These are phyloP conservation scores for Tetrapedia diversipes DNA, from an alignment of 2,888 invertebrate genomes.

Conservation along the genomic window DNA sequence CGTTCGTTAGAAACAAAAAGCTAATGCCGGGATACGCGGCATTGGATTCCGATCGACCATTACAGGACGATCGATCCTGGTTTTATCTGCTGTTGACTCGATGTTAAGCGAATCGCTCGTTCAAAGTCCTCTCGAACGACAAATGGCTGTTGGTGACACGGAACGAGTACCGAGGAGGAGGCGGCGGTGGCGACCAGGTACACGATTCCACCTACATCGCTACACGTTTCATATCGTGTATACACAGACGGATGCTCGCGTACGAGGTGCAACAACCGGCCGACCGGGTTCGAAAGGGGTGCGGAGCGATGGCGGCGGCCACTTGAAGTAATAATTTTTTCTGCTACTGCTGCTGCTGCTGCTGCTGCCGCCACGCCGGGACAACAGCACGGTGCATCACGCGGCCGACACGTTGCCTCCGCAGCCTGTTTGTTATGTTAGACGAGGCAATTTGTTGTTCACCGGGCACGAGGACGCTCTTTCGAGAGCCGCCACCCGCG, in stretches of 20 bases:
- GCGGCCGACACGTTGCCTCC: constrained; percentile 60
- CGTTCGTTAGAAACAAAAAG: constrained; percentile 68
- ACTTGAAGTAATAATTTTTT: constrained; percentile 74
- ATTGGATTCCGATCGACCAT: constrained; percentile 69
- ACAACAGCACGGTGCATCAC: constrained; percentile 63
- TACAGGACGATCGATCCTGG: constrained; percentile 68
- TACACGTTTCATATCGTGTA: constrained; percentile 23
- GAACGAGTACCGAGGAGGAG: constrained; percentile 38
- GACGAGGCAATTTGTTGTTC: constrained; percentile 75
- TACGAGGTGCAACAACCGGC: too few relatives aligned
- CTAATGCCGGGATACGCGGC: constrained; percentile 67
- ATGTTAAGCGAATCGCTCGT: constrained; percentile 70
- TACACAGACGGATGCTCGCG: too few relatives aligned
- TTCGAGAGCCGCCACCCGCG: constrained; percentile 11
- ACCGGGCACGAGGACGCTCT: constrained; percentile 32
- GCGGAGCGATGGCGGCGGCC: constrained; percentile 36
- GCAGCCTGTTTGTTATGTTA: constrained; percentile 75
- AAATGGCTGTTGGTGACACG: constrained; percentile 66
- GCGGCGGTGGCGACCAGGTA: constrained; percentile 18
- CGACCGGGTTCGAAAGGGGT: too few relatives aligned
- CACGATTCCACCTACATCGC: constrained; percentile 19
- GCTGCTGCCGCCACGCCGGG: constrained; percentile 38
- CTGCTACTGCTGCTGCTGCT: too few relatives aligned
- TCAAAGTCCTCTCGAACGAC: constrained; percentile 60
- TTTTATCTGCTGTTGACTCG: constrained; percentile 73